Evolutionary conservation across 1,140 invertebrate species (phyloP), one percentile per base, ranked within the genome.

Genomic region (Lordiphosa clarofinis): DNA sequence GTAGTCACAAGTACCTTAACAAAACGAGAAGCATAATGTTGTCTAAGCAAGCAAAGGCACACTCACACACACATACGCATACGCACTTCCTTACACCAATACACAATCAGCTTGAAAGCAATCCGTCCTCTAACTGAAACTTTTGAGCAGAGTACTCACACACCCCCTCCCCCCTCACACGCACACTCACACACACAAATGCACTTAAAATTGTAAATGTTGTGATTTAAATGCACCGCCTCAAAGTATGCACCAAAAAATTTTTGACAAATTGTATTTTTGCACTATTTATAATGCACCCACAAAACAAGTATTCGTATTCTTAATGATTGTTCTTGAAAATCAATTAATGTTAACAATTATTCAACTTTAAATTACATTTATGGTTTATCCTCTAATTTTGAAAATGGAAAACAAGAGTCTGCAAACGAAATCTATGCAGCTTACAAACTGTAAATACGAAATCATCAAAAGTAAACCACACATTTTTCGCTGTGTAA

Each of bases 1-100:
- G 79, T 86, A 86, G 79, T 86, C 79, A 86, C 81, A 79, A 67
- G 79, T 86, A 86, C 79, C 79, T 86, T 79, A 82, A 82, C 73
- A 67, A 75, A 71, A 47, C 38, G 49, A 73, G 46, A 33, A 59
- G 54, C 52, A 50, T 59, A 53, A 48, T 40, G 55, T 55, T 65
- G 71, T 59, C 66, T 35, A 52, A 54, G 42, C 33, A 24, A 15
- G 1, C n/a, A 42, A 7, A 33, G 8, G 54, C 38, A 31, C 38
- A 43, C 39, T 54, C 33, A 40, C 46, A 48, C 39, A 55, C 62
- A 39, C 13, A 13, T 9, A 63, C 24, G 57, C 42, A 43, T 15
- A 15, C 37, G 36, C 43, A 71, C 58, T 56, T 24, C 24, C 46
- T 37, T 11, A 66, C 58, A 66, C 49, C 36, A 47, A 71, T 47